Evolutionary conservation across 2,113 vertebrate species (phyloP).

Genomic region (Rhinogobius similis): DNA sequence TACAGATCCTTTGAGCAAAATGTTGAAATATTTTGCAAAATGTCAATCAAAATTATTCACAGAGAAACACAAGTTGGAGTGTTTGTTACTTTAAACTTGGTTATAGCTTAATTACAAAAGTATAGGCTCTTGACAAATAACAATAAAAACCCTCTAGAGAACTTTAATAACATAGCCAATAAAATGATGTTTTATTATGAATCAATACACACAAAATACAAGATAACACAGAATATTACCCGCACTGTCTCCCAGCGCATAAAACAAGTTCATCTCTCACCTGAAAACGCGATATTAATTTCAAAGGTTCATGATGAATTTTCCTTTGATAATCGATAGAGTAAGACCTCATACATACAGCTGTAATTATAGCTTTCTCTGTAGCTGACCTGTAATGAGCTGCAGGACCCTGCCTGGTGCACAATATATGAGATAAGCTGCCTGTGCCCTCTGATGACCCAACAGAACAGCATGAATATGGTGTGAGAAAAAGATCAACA

Average conservation of each 20-base stretch:
- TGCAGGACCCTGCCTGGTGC: constrained; percentile 31
- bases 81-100: not conserved
- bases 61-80: not conserved
- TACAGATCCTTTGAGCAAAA: constrained; percentile 10
- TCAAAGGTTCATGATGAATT: constrained; percentile 35
- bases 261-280: constrained; percentile 23
- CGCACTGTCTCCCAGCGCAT: not conserved
- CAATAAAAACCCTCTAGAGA: not conserved
- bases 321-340: constrained; percentile 60
- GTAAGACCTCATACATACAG: constrained; percentile 32
- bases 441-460: constrained; percentile 39
- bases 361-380: constrained; percentile 53
- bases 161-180: not conserved
- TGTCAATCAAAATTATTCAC: not conserved
- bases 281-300: constrained; percentile 50
- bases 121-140: not conserved
- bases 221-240: not conserved
- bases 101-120: not conserved
- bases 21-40: constrained; percentile 2
- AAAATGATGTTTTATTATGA: not conserved
- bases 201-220: not conserved
- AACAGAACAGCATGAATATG: constrained; percentile 21
- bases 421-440: constrained; percentile 45
- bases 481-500: not conserved
- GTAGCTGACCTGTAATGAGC: constrained; percentile 59